Evolutionary conservation across 1,140 invertebrate genomes (phyloP).

Genomic region (Acromyrmex charruanus): DNA sequence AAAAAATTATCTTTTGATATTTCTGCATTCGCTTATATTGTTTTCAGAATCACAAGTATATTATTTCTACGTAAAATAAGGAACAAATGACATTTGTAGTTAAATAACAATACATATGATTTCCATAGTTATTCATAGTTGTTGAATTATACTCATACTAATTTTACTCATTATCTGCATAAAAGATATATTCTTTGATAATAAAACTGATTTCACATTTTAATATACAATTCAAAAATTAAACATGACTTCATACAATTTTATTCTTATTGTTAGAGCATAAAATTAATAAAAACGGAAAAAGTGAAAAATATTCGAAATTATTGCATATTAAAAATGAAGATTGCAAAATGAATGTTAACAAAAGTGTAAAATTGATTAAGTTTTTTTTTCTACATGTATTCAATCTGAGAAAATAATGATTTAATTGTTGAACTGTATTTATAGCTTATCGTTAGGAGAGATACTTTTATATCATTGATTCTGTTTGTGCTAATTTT

Average conservation of each 20-base stretch:
- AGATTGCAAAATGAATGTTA: neutral
- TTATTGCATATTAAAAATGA: neutral
- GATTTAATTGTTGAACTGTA: neutral
- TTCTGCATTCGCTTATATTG: neutral
- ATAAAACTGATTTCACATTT: neutral
- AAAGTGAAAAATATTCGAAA: neutral
- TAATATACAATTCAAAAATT: neutral
- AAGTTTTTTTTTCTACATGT: neutral
- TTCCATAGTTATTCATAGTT: neutral
- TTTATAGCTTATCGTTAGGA: neutral
- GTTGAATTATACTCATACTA: neutral
- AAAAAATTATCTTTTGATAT: neutral
- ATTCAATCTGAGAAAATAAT: neutral
- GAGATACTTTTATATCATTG: neutral
- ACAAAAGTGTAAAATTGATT: neutral
- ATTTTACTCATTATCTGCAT: neutral
- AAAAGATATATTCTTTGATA: neutral
- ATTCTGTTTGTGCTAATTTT: neutral
- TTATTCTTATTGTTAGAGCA: neutral
- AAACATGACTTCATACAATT: neutral
- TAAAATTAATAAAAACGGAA: neutral
- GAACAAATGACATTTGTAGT: neutral
- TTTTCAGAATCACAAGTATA: neutral
- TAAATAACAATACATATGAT: neutral
- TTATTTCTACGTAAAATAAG: constrained; percentile 11